phyloP scores from a whole-genome alignment of 2,797 vertebrate species.

The Malurus splendens region DNA sequence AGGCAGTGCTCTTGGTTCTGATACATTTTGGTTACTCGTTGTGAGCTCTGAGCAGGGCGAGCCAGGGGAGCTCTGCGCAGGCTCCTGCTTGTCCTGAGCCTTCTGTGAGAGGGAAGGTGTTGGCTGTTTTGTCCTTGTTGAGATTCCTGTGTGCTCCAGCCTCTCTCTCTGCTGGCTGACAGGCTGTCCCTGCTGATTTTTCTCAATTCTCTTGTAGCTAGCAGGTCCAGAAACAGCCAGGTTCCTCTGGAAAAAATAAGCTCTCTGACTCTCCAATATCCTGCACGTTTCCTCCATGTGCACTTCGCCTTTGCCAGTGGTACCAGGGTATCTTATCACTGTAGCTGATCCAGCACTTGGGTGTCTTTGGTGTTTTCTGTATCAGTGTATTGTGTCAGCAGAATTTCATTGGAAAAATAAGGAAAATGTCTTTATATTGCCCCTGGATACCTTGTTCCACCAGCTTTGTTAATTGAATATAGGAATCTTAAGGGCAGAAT shows the following conservation, averaged over 20 bases:
- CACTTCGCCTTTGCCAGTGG: background rate
- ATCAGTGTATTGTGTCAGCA: background rate
- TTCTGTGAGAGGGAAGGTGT: background rate
- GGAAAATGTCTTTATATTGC: background rate
- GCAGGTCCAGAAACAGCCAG: background rate
- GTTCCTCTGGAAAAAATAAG: background rate
- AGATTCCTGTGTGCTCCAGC: background rate
- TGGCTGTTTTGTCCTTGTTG: background rate
- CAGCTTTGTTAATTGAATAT: background rate
- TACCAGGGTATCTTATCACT: background rate
- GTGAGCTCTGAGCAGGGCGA: background rate
- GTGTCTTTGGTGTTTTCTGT: background rate
- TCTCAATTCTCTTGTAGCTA: background rate
- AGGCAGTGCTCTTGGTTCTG: background rate
- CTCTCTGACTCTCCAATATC: background rate
- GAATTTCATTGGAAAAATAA: background rate
- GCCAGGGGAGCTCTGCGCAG: background rate
- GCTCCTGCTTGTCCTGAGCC: background rate
- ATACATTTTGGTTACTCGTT: background rate
- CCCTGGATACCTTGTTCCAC: background rate
- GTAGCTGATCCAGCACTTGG: background rate
- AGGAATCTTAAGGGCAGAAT: background rate
- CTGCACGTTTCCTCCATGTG: background rate
- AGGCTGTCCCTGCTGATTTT: background rate
- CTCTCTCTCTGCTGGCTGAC: background rate